Evolutionary conservation across 2,888 invertebrate genomes (phyloP), one percentile per base, ranked within the genome.

Genomic region (Nysson spinosus): DNA sequence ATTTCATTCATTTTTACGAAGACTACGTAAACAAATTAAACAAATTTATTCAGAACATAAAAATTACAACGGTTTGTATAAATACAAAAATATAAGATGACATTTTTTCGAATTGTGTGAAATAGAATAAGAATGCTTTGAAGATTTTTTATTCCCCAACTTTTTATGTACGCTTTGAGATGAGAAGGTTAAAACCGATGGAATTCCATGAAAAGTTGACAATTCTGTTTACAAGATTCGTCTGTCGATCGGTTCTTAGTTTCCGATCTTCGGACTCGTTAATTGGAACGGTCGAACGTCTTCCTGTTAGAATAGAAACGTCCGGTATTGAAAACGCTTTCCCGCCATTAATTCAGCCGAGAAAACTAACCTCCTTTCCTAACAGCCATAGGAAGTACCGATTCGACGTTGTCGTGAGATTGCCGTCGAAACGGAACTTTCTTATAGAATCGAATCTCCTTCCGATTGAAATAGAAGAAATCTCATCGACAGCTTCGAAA

Each of bases 201-300:
- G 17, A 37, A 39, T 34, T 14, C 12, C 4, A 54, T 58, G 76
- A 81, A 78, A 81, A 79, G 81, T 83, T 83, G 83, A 83, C 78
- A 78, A 76, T 65, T 74, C 72, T 84, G 82, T 83, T 83, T 84
- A 81, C 81, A 76, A 66, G 55, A 69, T 65, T 58, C 51, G 22
- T 35, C 28, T 34, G 51, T 43, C 56, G 76, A 66, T 44, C 57
- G 52, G 55, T 54, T 67, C 34, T 46, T 51, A 30, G 35, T 35
- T 32, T 22, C 22, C 42, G 60, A 35, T 55, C 69, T 46, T 44
- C 57, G 49, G 47, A 47, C 52, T 65, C 69, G 70, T 75, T 81
- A 75, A 77, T 73, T 58, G 62, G 71, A 69, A 69, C 57, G 37
- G 34, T 42, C 26, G 57, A 64, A 54, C 20, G 57, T 47, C 30